phyloP scores from a whole-genome alignment of 1,140 invertebrate genomes.

The Hylaeus volcanicus region DNA sequence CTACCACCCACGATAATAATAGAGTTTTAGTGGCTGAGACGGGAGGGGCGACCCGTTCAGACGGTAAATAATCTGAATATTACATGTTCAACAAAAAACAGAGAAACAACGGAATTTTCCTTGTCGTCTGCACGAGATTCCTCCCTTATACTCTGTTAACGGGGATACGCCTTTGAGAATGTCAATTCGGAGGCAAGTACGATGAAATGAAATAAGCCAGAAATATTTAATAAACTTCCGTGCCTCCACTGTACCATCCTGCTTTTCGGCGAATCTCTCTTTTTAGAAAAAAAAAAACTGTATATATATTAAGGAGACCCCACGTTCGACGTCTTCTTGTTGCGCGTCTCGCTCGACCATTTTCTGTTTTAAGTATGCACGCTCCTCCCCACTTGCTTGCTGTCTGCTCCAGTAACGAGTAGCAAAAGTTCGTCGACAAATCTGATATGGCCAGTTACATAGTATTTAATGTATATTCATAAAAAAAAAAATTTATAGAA shows the following conservation, averaged over 20 bases:
- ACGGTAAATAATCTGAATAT: conserved; percentile 34
- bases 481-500: too few species aligned
- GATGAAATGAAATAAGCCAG: conserved; percentile 72
- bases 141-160: conserved; percentile 55
- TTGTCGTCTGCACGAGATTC: conserved; percentile 30
- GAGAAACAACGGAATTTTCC: conserved; percentile 31
- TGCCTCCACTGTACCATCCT: conserved; percentile 35
- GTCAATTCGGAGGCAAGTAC: conserved; percentile 50
- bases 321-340: conserved; percentile 2
- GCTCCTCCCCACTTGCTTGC: conserved; percentile 45
- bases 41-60: neutral
- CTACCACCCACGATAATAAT: conserved; percentile 14
- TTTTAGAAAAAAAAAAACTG: conserved; percentile 36
- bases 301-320: conserved; percentile 62
- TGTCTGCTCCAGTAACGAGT: neutral
- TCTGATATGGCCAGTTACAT: neutral
- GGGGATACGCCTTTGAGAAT: conserved; percentile 59
- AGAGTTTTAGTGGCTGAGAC: conserved; percentile 17
- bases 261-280: conserved; percentile 62
- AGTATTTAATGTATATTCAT: neutral
- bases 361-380: conserved; percentile 58
- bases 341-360: conserved; percentile 22
- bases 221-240: conserved; percentile 75
- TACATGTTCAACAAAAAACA: conserved; percentile 11
- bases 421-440: neutral